These are phyloP conservation scores for Sphinx pinastri DNA, from an alignment of 2,888 invertebrate genomes.

Conservation along the genomic window DNA sequence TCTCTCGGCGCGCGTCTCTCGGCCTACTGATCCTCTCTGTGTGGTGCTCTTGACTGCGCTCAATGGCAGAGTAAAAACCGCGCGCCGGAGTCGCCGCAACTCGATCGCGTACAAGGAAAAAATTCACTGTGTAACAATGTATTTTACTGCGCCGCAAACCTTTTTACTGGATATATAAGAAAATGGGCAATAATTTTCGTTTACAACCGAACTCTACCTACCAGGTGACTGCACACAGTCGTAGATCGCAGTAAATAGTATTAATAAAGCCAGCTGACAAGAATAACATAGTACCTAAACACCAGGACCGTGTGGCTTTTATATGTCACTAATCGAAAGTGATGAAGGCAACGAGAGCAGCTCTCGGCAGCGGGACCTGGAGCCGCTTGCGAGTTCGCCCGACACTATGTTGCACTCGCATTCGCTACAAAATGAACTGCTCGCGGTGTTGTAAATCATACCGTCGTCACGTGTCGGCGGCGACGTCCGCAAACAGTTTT, in stretches of 20 bases:
- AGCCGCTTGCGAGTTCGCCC: background rate
- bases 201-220: background rate
- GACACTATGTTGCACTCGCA: background rate
- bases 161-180: background rate
- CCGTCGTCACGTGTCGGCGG: background rate
- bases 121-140: background rate
- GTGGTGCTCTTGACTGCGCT: background rate
- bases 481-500: background rate
- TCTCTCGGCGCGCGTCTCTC: background rate
- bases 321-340: no score
- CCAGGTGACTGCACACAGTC: background rate
- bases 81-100: background rate
- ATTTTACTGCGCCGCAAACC: conserved; percentile 9
- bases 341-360: no score
- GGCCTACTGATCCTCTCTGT: background rate
- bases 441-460: conserved; percentile 2
- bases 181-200: background rate
- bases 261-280: no score
- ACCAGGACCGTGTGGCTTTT: no score
- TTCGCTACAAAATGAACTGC: background rate
- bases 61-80: conserved; percentile 13
- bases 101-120: background rate
- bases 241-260: no score
- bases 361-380: no score
- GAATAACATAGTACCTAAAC: no score